Evolutionary conservation across 1,140 invertebrate species (phyloP).

Genomic region (Meloidogyne hapla): DNA sequence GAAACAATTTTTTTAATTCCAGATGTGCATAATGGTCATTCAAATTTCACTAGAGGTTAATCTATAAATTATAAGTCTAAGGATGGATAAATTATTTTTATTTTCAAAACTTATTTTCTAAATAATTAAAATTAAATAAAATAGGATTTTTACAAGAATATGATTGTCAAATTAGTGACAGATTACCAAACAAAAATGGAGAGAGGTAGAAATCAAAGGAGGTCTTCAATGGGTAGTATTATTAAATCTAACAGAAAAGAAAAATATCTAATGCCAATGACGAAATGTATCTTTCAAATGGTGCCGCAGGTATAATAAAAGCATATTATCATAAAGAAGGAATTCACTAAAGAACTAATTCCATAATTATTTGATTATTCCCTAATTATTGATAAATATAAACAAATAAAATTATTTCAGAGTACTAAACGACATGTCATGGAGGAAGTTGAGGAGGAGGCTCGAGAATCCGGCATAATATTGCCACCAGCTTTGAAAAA

Average conservation of each 20-base stretch:
- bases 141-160: constrained; percentile 53
- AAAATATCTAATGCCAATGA: not conserved
- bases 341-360: no score
- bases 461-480: constrained; percentile 60
- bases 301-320: not conserved
- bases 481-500: constrained; percentile 59
- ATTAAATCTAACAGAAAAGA: not conserved
- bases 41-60: constrained; percentile 55
- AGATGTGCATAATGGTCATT: constrained; percentile 61
- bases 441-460: constrained; percentile 61
- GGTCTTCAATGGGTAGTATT: not conserved
- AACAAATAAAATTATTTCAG: constrained; percentile 8
- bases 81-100: no score
- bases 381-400: no score
- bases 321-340: no score
- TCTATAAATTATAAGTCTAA: no score
- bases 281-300: not conserved
- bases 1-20: no score
- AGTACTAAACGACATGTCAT: constrained; percentile 55
- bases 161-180: constrained; percentile 58
- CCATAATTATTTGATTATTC: no score
- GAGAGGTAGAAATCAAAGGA: constrained; percentile 40
- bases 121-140: not conserved
- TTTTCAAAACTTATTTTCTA: not conserved
- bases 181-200: constrained; percentile 63